These are phyloP conservation scores for Paguma larvata DNA, from an alignment of 2,797 vertebrate genomes.

Conservation along the genomic window DNA sequence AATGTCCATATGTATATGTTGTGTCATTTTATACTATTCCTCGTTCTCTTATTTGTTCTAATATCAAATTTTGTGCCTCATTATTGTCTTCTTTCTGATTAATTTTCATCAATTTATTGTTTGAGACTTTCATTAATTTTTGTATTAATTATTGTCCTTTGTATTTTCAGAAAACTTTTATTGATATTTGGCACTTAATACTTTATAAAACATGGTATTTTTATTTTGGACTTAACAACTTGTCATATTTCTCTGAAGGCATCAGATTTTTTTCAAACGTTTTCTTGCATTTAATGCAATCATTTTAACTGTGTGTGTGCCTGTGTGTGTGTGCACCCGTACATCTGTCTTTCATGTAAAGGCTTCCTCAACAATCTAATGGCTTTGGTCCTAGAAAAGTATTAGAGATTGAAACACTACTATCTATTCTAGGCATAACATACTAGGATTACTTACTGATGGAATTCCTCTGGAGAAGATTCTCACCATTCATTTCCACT, in stretches of 20 bases:
- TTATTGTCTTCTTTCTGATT: too few species aligned
- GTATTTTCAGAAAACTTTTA: not conserved
- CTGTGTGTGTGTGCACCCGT: not conserved
- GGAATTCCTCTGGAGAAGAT: not conserved
- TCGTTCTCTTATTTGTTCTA: too few species aligned
- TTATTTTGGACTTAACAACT: too few species aligned
- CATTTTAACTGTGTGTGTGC: not conserved
- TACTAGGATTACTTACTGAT: not conserved
- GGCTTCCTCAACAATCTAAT: not conserved
- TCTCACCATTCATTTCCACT: not conserved
- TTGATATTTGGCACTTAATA: not conserved
- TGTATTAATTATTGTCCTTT: not conserved
- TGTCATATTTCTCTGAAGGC: not conserved
- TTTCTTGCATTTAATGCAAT: not conserved
- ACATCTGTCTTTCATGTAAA: not conserved
- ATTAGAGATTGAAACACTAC: not conserved
- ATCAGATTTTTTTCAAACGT: not conserved
- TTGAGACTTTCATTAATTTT: not conserved
- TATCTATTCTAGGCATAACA: not conserved
- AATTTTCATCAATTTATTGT: not conserved
- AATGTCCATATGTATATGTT: too few species aligned
- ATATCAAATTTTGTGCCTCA: too few species aligned
- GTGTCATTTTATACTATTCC: too few species aligned
- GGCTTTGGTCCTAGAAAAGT: not conserved
- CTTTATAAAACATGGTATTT: not conserved